Percentiles rank a stretch among this genome's conserved stretches.
These are phyloP conservation scores for Toxostoma redivivum DNA, from an alignment of 2,113 vertebrate genomes.

Conservation along the genomic window DNA sequence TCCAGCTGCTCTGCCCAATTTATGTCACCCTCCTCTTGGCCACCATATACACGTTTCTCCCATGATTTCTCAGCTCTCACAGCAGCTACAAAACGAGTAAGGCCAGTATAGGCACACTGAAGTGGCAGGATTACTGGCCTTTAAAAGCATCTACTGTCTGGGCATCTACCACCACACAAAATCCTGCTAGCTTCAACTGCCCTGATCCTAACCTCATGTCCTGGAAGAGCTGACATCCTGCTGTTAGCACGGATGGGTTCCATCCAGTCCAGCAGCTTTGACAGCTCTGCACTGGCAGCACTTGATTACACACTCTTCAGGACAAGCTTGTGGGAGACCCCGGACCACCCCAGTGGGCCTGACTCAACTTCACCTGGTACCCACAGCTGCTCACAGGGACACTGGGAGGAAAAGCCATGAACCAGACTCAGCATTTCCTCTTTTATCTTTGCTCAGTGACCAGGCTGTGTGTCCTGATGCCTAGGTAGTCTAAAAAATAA, in stretches of 20 bases:
- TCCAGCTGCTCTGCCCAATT: background rate
- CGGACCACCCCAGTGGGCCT: background rate
- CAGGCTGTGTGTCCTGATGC: background rate
- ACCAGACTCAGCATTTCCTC: background rate
- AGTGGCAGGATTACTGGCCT: background rate
- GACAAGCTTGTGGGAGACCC: background rate
- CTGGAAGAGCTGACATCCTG: background rate
- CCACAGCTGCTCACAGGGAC: background rate
- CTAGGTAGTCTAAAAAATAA: background rate
- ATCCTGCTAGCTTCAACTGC: background rate
- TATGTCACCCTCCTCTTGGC: background rate
- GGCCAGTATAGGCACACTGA: background rate
- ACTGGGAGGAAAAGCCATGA: fast-evolving
- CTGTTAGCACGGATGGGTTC: background rate
- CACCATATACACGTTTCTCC: background rate
- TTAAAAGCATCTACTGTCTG: background rate
- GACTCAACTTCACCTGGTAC: background rate
- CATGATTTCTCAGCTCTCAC: background rate
- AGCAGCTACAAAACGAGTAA: background rate
- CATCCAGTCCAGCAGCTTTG: background rate
- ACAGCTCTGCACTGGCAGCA: background rate
- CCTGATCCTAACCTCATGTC: background rate
- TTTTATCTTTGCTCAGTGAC: background rate
- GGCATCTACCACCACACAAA: background rate
- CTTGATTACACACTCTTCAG: fast-evolving